phyloP scores from a whole-genome alignment of 2,113 vertebrate genomes.

The Mustela nigripes region DNA sequence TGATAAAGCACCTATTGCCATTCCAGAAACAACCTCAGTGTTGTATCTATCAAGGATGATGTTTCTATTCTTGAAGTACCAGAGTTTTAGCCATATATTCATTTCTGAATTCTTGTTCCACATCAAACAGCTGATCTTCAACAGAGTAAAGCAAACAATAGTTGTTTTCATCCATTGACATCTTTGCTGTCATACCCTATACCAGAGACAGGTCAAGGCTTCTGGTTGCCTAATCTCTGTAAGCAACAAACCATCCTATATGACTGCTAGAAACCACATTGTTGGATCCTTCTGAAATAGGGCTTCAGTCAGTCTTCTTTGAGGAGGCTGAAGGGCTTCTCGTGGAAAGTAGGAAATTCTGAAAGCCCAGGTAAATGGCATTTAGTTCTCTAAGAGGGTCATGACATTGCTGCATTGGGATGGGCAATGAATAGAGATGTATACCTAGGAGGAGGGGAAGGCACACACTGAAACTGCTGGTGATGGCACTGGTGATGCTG shows the following conservation, averaged over 20 bases:
- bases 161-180: conserved; percentile 70
- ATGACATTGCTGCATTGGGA: background rate
- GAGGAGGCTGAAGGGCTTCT: background rate
- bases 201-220: conserved; percentile 67
- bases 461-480: background rate
- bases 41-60: conserved; percentile 75
- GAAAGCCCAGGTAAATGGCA: conserved; percentile 64
- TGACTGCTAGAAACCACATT: background rate
- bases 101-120: conserved; percentile 57
- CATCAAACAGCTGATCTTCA: conserved; percentile 75
- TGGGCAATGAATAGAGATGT: conserved; percentile 50
- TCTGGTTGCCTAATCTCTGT: background rate
- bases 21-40: conserved; percentile 70
- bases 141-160: conserved; percentile 77
- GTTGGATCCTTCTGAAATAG: background rate
- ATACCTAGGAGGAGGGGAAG: conserved; percentile 45
- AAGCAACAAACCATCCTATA: rapidly evolving
- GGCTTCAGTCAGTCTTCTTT: background rate
- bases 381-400: background rate
- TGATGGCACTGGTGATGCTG: background rate
- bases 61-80: conserved; percentile 70
- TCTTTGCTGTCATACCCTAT: background rate
- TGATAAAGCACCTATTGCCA: conserved; percentile 70
- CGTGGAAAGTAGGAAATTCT: background rate
- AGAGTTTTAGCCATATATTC: conserved; percentile 71